Evolutionary conservation across 2,113 vertebrate species (phyloP).

Genomic region (Coreoperca whiteheadi): DNA sequence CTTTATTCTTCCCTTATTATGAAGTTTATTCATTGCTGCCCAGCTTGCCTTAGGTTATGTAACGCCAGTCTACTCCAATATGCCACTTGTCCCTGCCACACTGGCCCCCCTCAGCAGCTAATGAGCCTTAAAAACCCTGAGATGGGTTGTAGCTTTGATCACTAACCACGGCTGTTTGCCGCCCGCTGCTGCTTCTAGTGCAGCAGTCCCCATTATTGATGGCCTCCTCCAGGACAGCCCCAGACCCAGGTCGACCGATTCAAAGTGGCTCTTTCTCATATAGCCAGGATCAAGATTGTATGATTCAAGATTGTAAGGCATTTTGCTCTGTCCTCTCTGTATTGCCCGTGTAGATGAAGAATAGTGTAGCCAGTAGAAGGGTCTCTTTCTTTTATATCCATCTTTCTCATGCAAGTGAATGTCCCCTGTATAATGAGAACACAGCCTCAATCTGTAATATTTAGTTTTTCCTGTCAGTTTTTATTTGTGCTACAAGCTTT

Average conservation of each 20-base stretch:
- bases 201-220: slow-evolving; percentile 77
- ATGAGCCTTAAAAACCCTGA: slow-evolving; percentile 79
- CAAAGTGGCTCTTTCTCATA: slow-evolving; percentile 58
- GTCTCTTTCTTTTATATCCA: slow-evolving; percentile 28
- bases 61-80: slow-evolving; percentile 65
- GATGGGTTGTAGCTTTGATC: slow-evolving; percentile 79
- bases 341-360: slow-evolving; percentile 59
- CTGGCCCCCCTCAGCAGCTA: slow-evolving; percentile 69
- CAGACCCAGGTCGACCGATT: slow-evolving; percentile 53
- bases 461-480: slow-evolving; percentile 33
- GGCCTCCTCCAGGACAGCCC: slow-evolving; percentile 71
- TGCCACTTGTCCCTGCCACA: slow-evolving; percentile 73
- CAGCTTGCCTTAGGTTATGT: slow-evolving; percentile 59
- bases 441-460: slow-evolving; percentile 40
- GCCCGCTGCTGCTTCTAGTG: slow-evolving; percentile 67
- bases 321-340: slow-evolving; percentile 56
- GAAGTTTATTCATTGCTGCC: slow-evolving; percentile 57
- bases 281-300: slow-evolving; percentile 62
- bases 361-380: slow-evolving; percentile 38
- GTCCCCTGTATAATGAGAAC: slow-evolving; percentile 54
- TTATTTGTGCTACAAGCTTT: slow-evolving; percentile 43
- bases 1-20: slow-evolving; percentile 53
- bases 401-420: slow-evolving; percentile 36
- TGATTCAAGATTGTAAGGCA: slow-evolving; percentile 69
- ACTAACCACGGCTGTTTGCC: slow-evolving; percentile 75